Base-by-base conservation (phyloP, 2,888 invertebrate genomes). In the Phengaris alcon region DNA sequence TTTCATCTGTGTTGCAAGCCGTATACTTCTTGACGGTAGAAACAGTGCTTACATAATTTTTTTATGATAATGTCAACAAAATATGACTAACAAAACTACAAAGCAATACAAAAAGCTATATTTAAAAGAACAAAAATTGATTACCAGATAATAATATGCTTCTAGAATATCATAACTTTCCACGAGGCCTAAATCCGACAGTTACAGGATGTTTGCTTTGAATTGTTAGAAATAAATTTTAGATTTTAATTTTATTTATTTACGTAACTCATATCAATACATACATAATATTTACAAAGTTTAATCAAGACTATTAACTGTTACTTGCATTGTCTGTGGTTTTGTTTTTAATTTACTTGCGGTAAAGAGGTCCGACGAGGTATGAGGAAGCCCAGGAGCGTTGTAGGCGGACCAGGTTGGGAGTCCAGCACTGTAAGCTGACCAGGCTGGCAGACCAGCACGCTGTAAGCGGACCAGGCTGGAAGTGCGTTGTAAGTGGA, bases 351-450 rank as follows among this genome's bases (percentile, higher is more conserved):
- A 69, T 69, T 69, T 48, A 69, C 48, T 69, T 69, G 46, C 69
- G 69, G 69, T 69, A 69, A 48, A 70, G 70, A 70, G 70, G 48
- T 48, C 64, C 75, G 22, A 73, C 70, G 15, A 69, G 74, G 48
- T 74, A 76, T 68, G 76, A 57, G 12, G 73, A 55, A 73, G 22
- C 55, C 54, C 35, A 64, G 10, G 73, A 54, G 35, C n/a, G 4
- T 72, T 75, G 78, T 78, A 79, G 48, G 77, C 73, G 8, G 78
- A 75, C 9, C 77, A 77, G 9, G 79, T 78, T 7, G 79, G 77
- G 35, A 80, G 81, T n/a, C 80, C 77, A 51, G 77, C 77, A 69
- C 64, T 76, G 73, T 78, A 76, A 8, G 79, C 78, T 7, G 79
- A 72, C 64, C 10, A 64, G 64, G 64, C 35, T 64, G 64, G 64